Base-by-base conservation (phyloP, 2,113 vertebrate species). In the Heteronetta atricapilla region DNA sequence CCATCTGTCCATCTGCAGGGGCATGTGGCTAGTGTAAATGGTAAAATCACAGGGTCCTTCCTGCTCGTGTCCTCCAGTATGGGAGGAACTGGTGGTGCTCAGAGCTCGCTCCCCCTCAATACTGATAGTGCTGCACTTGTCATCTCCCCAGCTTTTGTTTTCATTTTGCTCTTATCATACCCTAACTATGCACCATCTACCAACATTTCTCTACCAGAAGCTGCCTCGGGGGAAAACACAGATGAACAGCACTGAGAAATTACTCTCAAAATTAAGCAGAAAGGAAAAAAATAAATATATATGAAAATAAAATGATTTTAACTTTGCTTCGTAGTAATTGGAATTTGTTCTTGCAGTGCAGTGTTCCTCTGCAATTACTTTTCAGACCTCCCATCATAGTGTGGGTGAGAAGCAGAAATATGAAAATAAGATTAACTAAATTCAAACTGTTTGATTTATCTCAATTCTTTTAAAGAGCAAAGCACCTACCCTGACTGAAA, bases 371-470 rank as follows among this genome's bases (percentile, higher is more conserved):
- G 0, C 82, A 88, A 75, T 95, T 90, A 34, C 38, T 84, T 89
- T 85, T 92, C 63, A 86, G 88, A 84, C 76, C 76, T 93, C 90
- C 82, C 60, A 86, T 52, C 91, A 56, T 2, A 68, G 62, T 58
- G 93, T 86, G 90, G 90, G 80, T 96, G 93, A 95, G 86, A 84
- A 89, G 69, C 77, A 90, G 53, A 89, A 86, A 67, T 91, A 94
- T n/a, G 60, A 97, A 95, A 95, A 94, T 66, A 26, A 94, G 78
- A 87, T 58, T 75, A 85, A 55, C 82, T 95, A 95, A 96, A 95
- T 97, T 93, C 95, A 94, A 94, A 88, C 14, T 62, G 67, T 40
- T 79, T 90, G 64, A 95, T 94, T 93, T 90, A 75, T 82, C 74
- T 79, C 38, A 3, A 28, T 81, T 83, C 66, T 86, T 89, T 55